These are phyloP conservation scores for Myioborus melanocephalus DNA, from an alignment of 2,797 vertebrate species.

Conservation along the genomic window DNA sequence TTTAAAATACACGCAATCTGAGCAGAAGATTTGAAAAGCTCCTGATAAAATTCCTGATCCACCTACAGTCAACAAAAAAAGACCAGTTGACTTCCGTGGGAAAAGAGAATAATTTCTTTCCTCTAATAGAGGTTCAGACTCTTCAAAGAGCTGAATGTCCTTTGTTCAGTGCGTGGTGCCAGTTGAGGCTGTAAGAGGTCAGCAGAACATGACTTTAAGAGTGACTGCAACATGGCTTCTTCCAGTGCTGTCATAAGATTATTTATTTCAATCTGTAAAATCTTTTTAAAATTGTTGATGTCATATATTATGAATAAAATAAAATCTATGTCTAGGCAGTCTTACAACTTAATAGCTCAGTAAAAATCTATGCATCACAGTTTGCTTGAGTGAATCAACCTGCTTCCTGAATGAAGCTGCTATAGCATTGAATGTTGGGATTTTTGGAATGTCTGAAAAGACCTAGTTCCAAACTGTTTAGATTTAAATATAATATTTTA, in stretches of 20 bases:
- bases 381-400: slow-evolving; percentile 36
- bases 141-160: neutral
- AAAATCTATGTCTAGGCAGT: slow-evolving; percentile 24
- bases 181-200: neutral
- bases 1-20: neutral
- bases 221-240: neutral
- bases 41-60: neutral
- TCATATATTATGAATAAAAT: slow-evolving; percentile 49
- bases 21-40: neutral
- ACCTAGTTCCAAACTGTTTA: slow-evolving; percentile 52
- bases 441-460: slow-evolving; percentile 31
- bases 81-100: neutral
- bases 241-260: neutral
- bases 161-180: neutral
- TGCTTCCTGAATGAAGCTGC: slow-evolving; percentile 24
- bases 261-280: slow-evolving; percentile 24
- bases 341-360: slow-evolving; percentile 30
- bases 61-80: neutral
- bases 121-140: neutral
- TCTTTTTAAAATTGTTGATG: neutral
- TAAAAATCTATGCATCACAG: slow-evolving; percentile 4
- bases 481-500: slow-evolving; percentile 58
- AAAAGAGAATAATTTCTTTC: neutral
- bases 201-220: neutral
- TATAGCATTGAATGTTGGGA: neutral